Conservation (phyloP, 2,113 vertebrate genomes). For the Ictalurus punctatus region DNA sequence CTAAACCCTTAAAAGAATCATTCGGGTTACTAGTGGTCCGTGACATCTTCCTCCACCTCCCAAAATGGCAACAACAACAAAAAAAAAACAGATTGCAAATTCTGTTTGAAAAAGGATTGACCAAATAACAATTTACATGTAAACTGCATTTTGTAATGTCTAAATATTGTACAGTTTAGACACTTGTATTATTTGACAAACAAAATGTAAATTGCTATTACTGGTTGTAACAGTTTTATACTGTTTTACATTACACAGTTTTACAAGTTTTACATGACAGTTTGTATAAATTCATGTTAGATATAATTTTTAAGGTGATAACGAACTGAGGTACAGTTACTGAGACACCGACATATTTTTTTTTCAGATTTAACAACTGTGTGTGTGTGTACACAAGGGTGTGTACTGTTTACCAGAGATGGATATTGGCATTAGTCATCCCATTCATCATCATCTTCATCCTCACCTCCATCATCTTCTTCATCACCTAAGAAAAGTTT, state of each 20-base stretch:
- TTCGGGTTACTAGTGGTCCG: not conserved
- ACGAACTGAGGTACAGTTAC: not conserved
- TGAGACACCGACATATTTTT: not conserved
- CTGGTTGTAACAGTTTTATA: not conserved
- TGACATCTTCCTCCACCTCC: not conserved
- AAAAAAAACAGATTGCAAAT: not conserved
- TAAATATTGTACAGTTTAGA: not conserved
- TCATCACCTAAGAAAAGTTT: conserved; percentile 67
- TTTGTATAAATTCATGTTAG: not conserved
- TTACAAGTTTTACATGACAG: no score
- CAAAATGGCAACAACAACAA: not conserved
- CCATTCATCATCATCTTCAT: conserved; percentile 80
- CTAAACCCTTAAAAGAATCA: not conserved
- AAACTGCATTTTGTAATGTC: not conserved
- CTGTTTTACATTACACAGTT: no score
- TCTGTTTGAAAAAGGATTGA: not conserved
- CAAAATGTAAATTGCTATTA: not conserved
- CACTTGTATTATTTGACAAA: not conserved
- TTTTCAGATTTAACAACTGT: not conserved
- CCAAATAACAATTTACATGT: not conserved
- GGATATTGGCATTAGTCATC: conserved; percentile 65
- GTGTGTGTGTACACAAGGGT: not conserved
- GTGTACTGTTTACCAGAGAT: not conserved
- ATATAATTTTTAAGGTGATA: not conserved
- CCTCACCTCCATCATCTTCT: conserved; percentile 70